Percentiles rank a stretch among this genome's conserved stretches.
These are phyloP conservation scores for Geodia barretti DNA, from an alignment of 37 sponge, comb jelly and placozoan genomes.

Conservation along the genomic window DNA sequence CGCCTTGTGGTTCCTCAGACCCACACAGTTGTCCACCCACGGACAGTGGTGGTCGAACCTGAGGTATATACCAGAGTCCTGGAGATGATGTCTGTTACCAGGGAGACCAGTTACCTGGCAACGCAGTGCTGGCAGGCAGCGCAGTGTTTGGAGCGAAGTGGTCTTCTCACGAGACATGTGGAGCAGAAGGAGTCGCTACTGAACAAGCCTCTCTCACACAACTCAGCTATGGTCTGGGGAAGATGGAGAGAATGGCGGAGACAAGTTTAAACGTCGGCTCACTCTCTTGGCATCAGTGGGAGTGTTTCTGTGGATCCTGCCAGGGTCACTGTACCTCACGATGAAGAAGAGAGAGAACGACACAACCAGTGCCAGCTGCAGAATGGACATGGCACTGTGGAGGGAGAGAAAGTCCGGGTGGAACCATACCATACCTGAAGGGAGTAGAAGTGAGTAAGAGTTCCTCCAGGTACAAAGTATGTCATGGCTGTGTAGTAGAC, in stretches of 20 bases:
- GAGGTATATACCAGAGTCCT: too few species aligned
- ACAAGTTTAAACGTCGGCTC: slow-evolving; percentile 8
- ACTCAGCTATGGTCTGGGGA: slow-evolving; percentile 53
- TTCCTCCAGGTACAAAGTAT: too few species aligned
- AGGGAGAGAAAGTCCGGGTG: too few species aligned
- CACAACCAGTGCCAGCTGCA: slow-evolving; percentile 16
- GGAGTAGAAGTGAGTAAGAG: too few species aligned
- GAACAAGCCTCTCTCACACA: slow-evolving; percentile 77
- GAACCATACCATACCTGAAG: too few species aligned
- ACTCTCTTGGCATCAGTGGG: slow-evolving; percentile 43
- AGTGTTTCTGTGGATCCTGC: slow-evolving; percentile 42
- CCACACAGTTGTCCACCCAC: slow-evolving; percentile 94
- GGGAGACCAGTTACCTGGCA: too few species aligned
- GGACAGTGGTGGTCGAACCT: slow-evolving; percentile 98
- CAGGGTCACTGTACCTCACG: slow-evolving; percentile 64
- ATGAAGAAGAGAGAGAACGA: slow-evolving; percentile 43
- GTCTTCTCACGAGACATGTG: slow-evolving; percentile 83
- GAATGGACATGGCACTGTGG: too few species aligned
- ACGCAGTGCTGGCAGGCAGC: slow-evolving; percentile 92
- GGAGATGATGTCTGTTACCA: too few species aligned
- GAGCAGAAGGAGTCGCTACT: slow-evolving; percentile 70
- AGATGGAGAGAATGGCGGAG: too few species aligned
- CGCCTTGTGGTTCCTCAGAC: slow-evolving; percentile 60
- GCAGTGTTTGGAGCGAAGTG: slow-evolving; percentile 95
- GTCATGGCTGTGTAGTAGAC: slow-evolving; percentile 61